Percentiles rank a stretch among this genome's conserved stretches.
Conservation (phyloP, 1,140 invertebrate species). For the Oncopodura yosiiana region DNA sequence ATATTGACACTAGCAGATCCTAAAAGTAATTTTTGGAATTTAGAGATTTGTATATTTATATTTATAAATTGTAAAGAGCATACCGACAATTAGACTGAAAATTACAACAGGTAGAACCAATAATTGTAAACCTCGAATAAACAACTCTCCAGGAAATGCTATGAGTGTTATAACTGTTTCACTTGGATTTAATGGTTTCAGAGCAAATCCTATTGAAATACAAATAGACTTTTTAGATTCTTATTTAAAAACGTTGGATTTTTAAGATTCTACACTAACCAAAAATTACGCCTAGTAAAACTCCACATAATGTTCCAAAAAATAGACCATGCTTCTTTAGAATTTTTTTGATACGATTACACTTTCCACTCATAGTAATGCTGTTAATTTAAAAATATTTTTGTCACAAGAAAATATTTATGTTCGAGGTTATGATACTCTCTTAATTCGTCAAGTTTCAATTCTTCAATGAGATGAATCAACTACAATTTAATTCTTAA, state of each 20-base stretch:
- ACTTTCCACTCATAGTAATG: no score
- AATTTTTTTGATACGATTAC: neutral
- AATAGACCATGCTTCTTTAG: slow-evolving; percentile 4
- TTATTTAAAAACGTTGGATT: neutral
- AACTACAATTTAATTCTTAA: no score
- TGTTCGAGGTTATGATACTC: no score
- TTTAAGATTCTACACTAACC: slow-evolving; percentile 2
- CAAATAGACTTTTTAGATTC: neutral
- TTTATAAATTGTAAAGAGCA: slow-evolving; percentile 25
- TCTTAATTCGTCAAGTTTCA: no score
- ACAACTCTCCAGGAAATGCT: slow-evolving; percentile 78
- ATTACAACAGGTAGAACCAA: slow-evolving; percentile 81
- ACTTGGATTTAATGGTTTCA: slow-evolving; percentile 56
- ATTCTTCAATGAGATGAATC: no score
- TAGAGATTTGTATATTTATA: neutral
- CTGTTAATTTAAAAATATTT: no score
- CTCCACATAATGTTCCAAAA: slow-evolving; percentile 11
- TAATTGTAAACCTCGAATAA: slow-evolving; percentile 74
- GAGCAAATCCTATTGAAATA: slow-evolving; percentile 53
- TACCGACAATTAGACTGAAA: slow-evolving; percentile 69
- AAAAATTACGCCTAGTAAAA: slow-evolving; percentile 10
- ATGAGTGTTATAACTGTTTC: slow-evolving; percentile 63
- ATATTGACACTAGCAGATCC: slow-evolving; percentile 74
- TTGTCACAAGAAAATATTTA: no score
- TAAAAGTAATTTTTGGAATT: slow-evolving; percentile 35